Percentiles rank a stretch among this genome's conserved stretches.
phyloP scores from a whole-genome alignment of 2,113 vertebrate genomes.

The Recurvirostra avosetta region DNA sequence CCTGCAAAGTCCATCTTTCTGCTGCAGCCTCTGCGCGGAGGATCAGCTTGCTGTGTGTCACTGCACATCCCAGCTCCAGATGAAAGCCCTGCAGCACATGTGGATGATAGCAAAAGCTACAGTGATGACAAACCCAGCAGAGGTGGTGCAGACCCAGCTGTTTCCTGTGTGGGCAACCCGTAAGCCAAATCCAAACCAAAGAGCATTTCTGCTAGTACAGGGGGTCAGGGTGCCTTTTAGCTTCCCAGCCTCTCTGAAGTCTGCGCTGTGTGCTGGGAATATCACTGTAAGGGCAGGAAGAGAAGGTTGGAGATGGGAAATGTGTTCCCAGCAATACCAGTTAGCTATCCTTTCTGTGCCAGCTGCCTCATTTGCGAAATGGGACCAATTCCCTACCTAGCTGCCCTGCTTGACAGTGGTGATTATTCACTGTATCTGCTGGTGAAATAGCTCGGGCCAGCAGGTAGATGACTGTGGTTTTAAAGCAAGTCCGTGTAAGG shows the following conservation, averaged over 20 bases:
- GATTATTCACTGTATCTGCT: background rate
- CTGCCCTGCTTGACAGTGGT: background rate
- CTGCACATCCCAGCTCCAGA: background rate
- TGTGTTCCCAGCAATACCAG: background rate
- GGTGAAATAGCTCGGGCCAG: background rate
- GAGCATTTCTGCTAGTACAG: background rate
- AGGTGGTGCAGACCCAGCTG: background rate
- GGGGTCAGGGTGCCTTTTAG: background rate
- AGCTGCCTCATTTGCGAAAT: background rate
- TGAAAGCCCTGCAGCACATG: rapidly evolving
- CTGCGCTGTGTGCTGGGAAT: background rate
- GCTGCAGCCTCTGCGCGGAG: background rate
- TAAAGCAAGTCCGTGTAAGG: background rate
- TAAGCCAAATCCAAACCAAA: background rate
- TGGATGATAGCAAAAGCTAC: background rate
- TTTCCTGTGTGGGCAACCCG: background rate
- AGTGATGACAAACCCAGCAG: background rate
- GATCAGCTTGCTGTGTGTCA: background rate
- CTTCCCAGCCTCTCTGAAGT: background rate
- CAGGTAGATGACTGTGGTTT: background rate
- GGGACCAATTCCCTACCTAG: background rate
- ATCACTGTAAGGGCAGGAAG: rapidly evolving
- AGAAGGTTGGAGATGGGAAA: background rate
- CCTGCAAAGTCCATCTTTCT: background rate
- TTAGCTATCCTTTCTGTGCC: background rate